Evolutionary conservation across 2,888 invertebrate genomes (phyloP), one percentile per base, ranked within the genome.

Genomic region (Diarsia rubi): DNA sequence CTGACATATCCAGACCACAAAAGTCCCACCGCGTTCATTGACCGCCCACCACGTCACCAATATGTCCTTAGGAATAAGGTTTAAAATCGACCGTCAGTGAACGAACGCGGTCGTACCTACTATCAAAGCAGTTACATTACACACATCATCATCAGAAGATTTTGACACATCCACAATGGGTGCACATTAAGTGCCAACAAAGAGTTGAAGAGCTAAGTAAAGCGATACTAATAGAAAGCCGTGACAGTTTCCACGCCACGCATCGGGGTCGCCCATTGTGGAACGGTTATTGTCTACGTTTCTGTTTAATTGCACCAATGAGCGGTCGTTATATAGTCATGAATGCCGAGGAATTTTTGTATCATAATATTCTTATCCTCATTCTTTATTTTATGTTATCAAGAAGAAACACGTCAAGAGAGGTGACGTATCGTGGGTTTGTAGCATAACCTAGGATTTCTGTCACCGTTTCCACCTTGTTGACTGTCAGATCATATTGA

Each of bases 161-260:
- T 91, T 90, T 84, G 88, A 88, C 88, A 85, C 75, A 79, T 80
- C 64, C 78, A 90, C 90, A 90, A 89, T 90, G 84, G 74, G 79
- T 82, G 84, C 83, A 81, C 81, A 83, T 54, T 77, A 81, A 87
- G 81, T 84, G 78, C 86, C 84, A 78, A 77, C 86, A 75, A 78
- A 83, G 90, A 88, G 88, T 81, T 88, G 84, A 89, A 90, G 90
- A 86, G 89, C 90, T 89, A 91, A 90, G 85, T 90, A 89, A 89
- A 89, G 91, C 90, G 92, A 94, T 93, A 93, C 92, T 91, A 92
- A 92, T 94, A 94, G 95, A 96, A 95, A 96, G 96, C 93, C 90
- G 96, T 95, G 93, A 95, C 91, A 93, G 96, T 96, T 96, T 95
- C 95, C 96, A 96, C 95, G 94, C 91, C 91, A 91, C 62, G 64